Evolutionary conservation across 1,140 invertebrate species (phyloP), one percentile per base, ranked within the genome.

Genomic region (Globodera rostochiensis): DNA sequence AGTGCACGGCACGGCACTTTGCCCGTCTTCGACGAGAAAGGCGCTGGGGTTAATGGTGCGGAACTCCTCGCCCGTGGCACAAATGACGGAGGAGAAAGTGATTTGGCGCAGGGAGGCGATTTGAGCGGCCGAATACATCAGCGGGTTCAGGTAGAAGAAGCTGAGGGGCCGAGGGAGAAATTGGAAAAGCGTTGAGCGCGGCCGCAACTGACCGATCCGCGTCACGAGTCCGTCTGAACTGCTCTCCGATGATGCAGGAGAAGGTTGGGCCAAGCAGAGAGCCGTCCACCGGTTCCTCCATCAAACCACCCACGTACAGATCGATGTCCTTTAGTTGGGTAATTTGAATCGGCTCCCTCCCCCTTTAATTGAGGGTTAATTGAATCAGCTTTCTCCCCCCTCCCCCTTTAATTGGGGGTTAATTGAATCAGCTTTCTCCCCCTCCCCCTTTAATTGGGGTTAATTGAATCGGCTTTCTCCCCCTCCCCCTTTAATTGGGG

Each of bases 201-300:
- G 19, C 6, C 19, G 11, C 13, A 53, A 53, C 64, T 9, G 6
- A 83, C 85, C 85, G n/a, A 77, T 87, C 86, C 21, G 84, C 86
- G 71, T 87, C 84, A 15, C 86, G 79, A 15, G 77, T 50, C 13
- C 86, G 77, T 36, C 47, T 77, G 50, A 86, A 86, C 70, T 87
- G 86, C 36, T 87, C 86, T 15, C 84, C 82, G 19, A 84, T 74
- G 45, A 87, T 75, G 76, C 86, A 87, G 6, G 85, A 46, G 66
- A 87, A 86, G n/a, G 86, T 87, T 4, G 84, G 86, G 21, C 86
- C 86, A 45, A 87, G 45, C 5, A 86, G 15, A 4, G 86, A 81
- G 19, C 83, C 84, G 6, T 74, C 71, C 9, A 74, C 25, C 25
- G 86, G 86, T 3, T 80, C 81, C 77, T 87, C 86, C 25, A 88